Evolutionary conservation across 2,888 invertebrate genomes (phyloP), one percentile per base, ranked within the genome.

Genomic region (Aporophyla lueneburgensis): DNA sequence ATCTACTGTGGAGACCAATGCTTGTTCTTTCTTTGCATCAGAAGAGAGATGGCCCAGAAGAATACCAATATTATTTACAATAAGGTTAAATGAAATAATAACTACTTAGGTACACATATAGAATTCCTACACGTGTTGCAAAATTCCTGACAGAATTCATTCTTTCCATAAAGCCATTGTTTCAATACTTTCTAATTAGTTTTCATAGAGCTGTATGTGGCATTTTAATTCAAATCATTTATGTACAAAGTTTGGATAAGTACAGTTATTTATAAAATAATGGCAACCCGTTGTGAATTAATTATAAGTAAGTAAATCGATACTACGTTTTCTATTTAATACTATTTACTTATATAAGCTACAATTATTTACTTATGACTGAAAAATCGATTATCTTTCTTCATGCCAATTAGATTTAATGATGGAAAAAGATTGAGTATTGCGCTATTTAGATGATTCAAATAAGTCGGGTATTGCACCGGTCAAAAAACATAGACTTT

Each of bases 191-290:
- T 19, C 7, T 54, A 59, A 73, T 78, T 24, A 24, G 51, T 65
- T 53, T 78, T 46, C 33, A 53, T 51, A 51, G 56, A 58, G 5
- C 1, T 54, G 7, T 59, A 69, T 21, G 43, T 16, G 21, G 33
- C 19, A 76, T 70, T 61, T 51, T 53, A 81, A 76, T 80, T 81
- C 76, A 66, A 81, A 61, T 81, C 70, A 80, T 76, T 70, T 70
- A 81, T 49, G 27, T 76, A 70, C 51, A 46, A 66, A 51, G 4
- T 56, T 62, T 46, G 40, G 10, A 19, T 63, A 75, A 9, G 5
- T 51, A n/a, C 5, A 63, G 62, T 49, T n/a, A 51, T 65, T 73
- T 74, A 53, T 56, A 51, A 83, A 76, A 86, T 69, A 86, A 86
- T 83, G 63, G 74, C 21, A 1, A 10, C 12, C 54, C 70, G 56